Conservation (phyloP, 1,140 invertebrate species). For the Drosophila elegans region DNA sequence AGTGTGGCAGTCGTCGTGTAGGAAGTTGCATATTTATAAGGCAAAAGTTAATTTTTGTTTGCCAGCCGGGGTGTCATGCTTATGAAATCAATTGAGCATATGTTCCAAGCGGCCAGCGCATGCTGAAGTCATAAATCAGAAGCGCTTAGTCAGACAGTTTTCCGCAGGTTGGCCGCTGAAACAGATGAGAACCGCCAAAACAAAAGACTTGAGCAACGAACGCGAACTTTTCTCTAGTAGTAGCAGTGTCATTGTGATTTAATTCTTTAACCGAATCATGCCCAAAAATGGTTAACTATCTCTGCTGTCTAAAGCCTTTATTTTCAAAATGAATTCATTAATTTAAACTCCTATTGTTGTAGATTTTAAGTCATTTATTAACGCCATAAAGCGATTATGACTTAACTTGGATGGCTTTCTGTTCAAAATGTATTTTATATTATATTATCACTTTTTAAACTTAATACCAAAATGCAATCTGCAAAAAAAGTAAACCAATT, state of each 20-base stretch:
- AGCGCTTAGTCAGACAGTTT: constrained; percentile 65
- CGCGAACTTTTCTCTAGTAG: constrained; percentile 19
- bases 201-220: constrained; percentile 75
- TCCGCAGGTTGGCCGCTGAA: constrained; percentile 23
- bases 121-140: constrained; percentile 71
- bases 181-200: constrained; percentile 64
- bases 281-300: constrained; percentile 11
- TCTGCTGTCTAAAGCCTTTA: neutral
- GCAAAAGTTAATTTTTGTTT: constrained; percentile 52
- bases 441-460: too few species aligned
- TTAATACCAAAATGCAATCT: too few species aligned
- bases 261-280: constrained; percentile 17
- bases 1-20: constrained; percentile 57
- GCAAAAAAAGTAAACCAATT: neutral
- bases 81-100: constrained; percentile 82
- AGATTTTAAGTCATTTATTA: constrained; percentile 1
- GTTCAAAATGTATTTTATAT: neutral
- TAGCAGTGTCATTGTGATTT: constrained; percentile 9
- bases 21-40: constrained; percentile 83
- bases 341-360: constrained; percentile 11
- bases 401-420: neutral
- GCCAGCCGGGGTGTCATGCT: constrained; percentile 67
- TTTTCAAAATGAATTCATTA: constrained; percentile 12
- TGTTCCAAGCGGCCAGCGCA: constrained; percentile 53
- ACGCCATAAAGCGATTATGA: constrained; percentile 1